Percentiles rank a stretch among this genome's conserved stretches.
These are phyloP conservation scores for Eulemur macaco DNA, from an alignment of 2,113 vertebrate species.

Conservation along the genomic window DNA sequence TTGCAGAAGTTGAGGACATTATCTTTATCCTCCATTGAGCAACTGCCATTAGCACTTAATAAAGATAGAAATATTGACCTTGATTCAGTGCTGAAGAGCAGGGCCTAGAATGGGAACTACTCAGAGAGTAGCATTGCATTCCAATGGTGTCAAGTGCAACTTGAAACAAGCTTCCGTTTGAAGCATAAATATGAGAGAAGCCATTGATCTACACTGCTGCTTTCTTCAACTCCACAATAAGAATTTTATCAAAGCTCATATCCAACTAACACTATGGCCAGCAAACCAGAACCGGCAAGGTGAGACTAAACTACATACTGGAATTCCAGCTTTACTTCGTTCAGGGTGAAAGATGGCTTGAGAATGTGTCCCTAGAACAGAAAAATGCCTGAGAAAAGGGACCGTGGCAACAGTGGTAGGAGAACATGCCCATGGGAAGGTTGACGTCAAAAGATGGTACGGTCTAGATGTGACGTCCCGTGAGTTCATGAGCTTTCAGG, in stretches of 20 bases:
- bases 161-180: conserved; percentile 45
- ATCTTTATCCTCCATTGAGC: not conserved
- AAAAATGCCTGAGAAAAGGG: not conserved
- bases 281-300: conserved; percentile 12
- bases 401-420: not conserved
- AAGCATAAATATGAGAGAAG: conserved; percentile 42
- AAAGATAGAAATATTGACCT: conserved; percentile 45
- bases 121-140: not conserved
- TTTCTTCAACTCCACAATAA: conserved; percentile 35
- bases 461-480: not conserved
- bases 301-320: conserved; percentile 10
- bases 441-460: not conserved
- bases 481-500: not conserved
- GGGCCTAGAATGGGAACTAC: not conserved
- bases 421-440: not conserved
- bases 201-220: not conserved
- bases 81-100: not conserved
- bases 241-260: conserved; percentile 64
- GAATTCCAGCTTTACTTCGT: not conserved
- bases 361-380: not conserved
- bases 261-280: conserved; percentile 4
- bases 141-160: not conserved
- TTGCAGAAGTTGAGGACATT: not conserved
- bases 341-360: not conserved
- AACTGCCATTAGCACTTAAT: conserved; percentile 27